Base-by-base conservation (phyloP, 1,140 invertebrate species). In the Drosophila parvula region DNA sequence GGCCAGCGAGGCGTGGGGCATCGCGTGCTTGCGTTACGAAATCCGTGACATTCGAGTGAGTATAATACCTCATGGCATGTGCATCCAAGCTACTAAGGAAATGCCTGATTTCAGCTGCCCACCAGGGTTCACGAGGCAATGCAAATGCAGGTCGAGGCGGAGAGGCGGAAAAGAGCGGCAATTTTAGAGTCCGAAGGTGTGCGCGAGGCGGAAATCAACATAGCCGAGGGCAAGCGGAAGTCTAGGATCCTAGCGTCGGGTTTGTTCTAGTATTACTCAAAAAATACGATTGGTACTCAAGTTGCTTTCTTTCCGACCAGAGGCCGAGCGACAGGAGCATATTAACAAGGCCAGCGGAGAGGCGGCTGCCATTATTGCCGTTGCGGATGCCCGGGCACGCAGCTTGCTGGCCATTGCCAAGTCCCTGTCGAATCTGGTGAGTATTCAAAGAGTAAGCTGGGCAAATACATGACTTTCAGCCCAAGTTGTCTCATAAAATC, bases 111-210 rank as follows among this genome's bases (percentile, higher is more conserved):
- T 43, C 28, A 91, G 79, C 93, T 99, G 77, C 99, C 99, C 9
- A 92, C 93, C 3, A 95, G 98, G 92, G 97, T 99, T 5, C 98
- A 99, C 90, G 98, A 99, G 93, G 99, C 99, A 6, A 99, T 99
- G 99, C 99, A 99, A 93, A 99, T 99, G 98, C 99, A 99, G 94
- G 98, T 99, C 0, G 98, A 99, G 94, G 98, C 98, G 0, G 99
- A 99, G 92, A 93, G 99, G 55, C 96, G 97, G 90, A 99, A 99
- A 92, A 94, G 99, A 89, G 99, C 99, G 1, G 96, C 97, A 14
- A 97, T 99, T 92, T 94, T 99, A 63, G 98, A 99, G 93, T 99
- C 98, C 0, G 99, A 99, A 94, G 98, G 98, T 92, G 93, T 96
- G 3, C 93, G 98, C 61, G 97, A 98, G 88, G 97, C 98, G 5